These are phyloP conservation scores for Origma solitaria DNA, from an alignment of 2,113 vertebrate species.

Conservation along the genomic window DNA sequence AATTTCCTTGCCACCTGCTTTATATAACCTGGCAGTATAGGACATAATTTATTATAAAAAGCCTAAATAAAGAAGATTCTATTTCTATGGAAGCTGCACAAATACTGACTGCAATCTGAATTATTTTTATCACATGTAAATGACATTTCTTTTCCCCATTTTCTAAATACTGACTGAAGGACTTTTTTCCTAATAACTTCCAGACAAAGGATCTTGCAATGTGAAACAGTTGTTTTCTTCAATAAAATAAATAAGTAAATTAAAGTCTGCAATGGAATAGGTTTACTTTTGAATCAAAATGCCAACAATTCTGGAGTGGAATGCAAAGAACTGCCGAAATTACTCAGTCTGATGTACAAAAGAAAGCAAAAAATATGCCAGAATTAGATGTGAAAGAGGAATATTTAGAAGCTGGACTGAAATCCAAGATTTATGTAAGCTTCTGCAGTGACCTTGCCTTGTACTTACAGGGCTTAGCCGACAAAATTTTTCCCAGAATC, in stretches of 20 bases:
- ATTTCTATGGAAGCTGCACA: background rate
- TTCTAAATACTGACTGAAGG: background rate
- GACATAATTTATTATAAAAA: background rate
- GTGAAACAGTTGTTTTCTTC: background rate
- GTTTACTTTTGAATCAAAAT: background rate
- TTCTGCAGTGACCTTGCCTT: background rate
- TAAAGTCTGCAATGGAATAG: background rate
- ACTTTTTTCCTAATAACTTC: background rate
- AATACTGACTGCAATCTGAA: background rate
- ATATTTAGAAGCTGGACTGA: background rate
- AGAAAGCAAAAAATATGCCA: background rate
- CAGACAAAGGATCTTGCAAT: background rate
- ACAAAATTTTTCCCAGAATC: background rate
- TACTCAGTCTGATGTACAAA: background rate
- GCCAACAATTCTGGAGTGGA: background rate
- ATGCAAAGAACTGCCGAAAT: background rate
- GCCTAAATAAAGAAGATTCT: background rate
- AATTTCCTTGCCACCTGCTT: background rate
- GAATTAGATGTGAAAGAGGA: background rate
- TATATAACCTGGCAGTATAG: background rate
- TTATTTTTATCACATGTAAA: background rate
- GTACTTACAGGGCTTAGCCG: background rate
- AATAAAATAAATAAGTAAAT: background rate
- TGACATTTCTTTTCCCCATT: background rate
- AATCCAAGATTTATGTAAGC: background rate